Evolutionary conservation across 2,113 vertebrate species (phyloP), one percentile per base, ranked within the genome.

Genomic region (Gymnarchus niloticus): DNA sequence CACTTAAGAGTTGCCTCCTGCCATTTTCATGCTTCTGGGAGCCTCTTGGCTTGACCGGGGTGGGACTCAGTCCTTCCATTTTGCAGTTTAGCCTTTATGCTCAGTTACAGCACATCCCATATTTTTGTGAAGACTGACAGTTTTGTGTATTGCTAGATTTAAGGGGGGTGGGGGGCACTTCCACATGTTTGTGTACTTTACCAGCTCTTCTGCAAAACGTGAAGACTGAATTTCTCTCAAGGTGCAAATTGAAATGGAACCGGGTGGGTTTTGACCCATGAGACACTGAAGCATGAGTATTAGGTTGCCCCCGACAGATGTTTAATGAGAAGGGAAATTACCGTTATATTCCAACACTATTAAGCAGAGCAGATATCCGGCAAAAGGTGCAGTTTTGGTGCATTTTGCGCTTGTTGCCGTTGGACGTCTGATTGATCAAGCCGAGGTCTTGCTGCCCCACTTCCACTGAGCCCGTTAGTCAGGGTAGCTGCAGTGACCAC

Each of bases 401-500:
- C 54, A 51, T 82, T 21, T 82, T 56, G 25, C 51, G 33, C 28
- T 41, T 28, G 33, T 41, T 14, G 33, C 73, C 73, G 17, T 77
- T 77, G 80, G 80, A 82, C 80, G 37, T 49, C 49, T 41, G 80
- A 54, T 56, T 33, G 49, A 54, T 56, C 80, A 56, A 37, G 80
- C 6, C 25, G 77, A 14, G 80, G 80, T 54, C 80, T 8, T 6
- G 17, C 51, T 56, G 28, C 80, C 80, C 80, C 54, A 51, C 80
- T 82, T 54, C 80, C 80, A 54, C 80, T 54, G 80, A 82, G 80
- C 80, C 80, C 80, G 80, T 82, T 82, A 82, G 80, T 51, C 80
- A 8, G 80, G 80, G 28, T 82, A 8, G 80, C 28, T 19, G 80
- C 49, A 82, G 51, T 56, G 80, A 56, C 80, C 80, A 54, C 46